These are phyloP conservation scores for Stichodactyla helianthus DNA, from an alignment of 64 coral and sea anemone species.

Conservation along the genomic window DNA sequence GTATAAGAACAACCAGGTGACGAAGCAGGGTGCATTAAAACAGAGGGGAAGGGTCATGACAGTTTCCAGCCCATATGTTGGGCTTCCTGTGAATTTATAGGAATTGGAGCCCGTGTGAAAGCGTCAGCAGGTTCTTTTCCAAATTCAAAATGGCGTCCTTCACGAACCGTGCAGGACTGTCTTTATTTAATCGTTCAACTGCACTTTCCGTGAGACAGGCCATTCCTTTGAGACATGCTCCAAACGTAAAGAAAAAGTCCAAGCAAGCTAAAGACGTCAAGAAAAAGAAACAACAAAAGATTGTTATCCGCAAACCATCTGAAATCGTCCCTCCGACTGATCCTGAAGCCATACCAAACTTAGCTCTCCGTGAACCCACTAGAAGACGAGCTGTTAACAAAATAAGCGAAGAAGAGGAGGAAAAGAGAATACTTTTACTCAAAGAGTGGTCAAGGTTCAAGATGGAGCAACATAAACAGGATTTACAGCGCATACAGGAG, in stretches of 20 bases:
- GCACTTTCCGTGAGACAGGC: conserved; percentile 51
- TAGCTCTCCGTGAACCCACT: conserved; percentile 41
- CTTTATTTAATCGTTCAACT: conserved; percentile 66
- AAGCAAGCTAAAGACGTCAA: conserved; percentile 46
- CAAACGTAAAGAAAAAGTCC: conserved; percentile 78
- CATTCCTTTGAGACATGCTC: conserved; percentile 61
- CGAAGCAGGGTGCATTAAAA: no score
- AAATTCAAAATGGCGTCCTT: conserved; percentile 72
- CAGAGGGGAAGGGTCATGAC: no score
- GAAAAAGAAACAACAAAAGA: conserved; percentile 48
- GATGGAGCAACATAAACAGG: conserved; percentile 91
- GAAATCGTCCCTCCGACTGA: conserved; percentile 80
- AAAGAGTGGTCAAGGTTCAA: conserved; percentile 96
- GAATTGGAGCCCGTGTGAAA: not conserved
- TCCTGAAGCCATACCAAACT: conserved; percentile 54
- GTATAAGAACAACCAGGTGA: no score
- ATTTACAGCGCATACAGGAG: conserved; percentile 87
- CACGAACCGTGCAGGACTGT: conserved; percentile 30
- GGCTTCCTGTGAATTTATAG: not conserved
- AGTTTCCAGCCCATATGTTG: not conserved
- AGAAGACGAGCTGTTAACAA: conserved; percentile 48
- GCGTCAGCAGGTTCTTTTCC: not conserved
- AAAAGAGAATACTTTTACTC: conserved; percentile 66
- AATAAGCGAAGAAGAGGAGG: conserved; percentile 58
- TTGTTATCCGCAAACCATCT: conserved; percentile 57